Evolutionary conservation across 2,113 vertebrate genomes (phyloP).

Genomic region (Bambusicola thoracicus): DNA sequence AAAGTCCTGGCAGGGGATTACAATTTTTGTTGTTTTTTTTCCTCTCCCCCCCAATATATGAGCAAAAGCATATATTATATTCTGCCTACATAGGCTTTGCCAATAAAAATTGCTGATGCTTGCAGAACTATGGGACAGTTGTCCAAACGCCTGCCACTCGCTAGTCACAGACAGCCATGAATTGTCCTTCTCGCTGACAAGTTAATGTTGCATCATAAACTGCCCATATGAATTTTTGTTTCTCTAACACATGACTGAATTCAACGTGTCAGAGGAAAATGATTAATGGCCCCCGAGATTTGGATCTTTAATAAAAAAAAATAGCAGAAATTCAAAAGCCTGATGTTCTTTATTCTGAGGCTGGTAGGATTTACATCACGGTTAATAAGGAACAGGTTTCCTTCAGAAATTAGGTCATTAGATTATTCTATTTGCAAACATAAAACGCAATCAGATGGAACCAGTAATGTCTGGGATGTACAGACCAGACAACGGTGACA

Average conservation of each 20-base stretch:
- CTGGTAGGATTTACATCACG: constrained; percentile 37
- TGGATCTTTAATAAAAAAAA: constrained; percentile 25
- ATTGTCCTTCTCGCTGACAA: constrained; percentile 54
- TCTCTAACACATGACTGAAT: constrained; percentile 63
- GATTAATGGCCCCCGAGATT: constrained; percentile 57
- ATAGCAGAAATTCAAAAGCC: constrained; percentile 52
- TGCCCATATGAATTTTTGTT: constrained; percentile 47
- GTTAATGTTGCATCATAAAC: constrained; percentile 54
- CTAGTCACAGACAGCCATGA: constrained; percentile 39
- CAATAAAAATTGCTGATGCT: constrained; percentile 53
- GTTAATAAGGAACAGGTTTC: constrained; percentile 66
- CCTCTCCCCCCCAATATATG: neutral
- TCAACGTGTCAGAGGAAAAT: constrained; percentile 40
- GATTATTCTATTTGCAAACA: constrained; percentile 48
- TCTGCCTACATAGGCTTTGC: constrained; percentile 7
- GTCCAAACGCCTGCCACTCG: constrained; percentile 52
- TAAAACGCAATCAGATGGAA: constrained; percentile 22
- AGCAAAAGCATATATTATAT: constrained; percentile 1
- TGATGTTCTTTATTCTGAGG: neutral
- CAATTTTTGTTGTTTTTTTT: neutral
- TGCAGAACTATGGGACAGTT: constrained; percentile 48
- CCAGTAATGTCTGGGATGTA: constrained; percentile 5
- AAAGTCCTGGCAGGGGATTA: constrained; percentile 42
- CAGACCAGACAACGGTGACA: neutral
- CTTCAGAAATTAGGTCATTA: constrained; percentile 64